Base-by-base conservation (phyloP, 37 sponge, comb jelly and placozoan genomes). In the Beroe forskalii region DNA sequence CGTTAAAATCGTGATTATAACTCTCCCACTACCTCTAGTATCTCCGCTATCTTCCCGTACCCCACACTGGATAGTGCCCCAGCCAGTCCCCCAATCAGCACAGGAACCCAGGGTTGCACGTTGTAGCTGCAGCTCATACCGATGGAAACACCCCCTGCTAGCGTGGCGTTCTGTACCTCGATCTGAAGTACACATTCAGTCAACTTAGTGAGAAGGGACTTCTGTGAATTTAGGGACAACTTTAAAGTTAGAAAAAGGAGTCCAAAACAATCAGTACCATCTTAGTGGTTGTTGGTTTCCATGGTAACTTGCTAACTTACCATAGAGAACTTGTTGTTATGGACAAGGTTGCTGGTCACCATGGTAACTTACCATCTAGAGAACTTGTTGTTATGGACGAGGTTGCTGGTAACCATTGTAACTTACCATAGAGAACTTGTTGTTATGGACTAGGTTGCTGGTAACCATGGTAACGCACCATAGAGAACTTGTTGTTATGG, bases 81-180 rank as follows among this genome's bases (percentile, higher is more conserved):
- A 41, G 86, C 86, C 48, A 80, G 55, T 42, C 86, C 86, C 0
- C 97, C 97, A 27, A 95, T 91, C 27, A 97, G 91, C 8, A 95
- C 28, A 14, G 95, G 94, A 22, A 93, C 95, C 97, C 97, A 97
- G 25, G 95, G 94, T 42, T 92, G 61, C 6, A 97, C 90, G 44
- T 94, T 86, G 92, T 94, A 93, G 62, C 95, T 93, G 0, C 96
- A 96, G 32, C 93, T 91, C 28, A 94, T 89, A 0, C 97, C 97
- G 33, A 95, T 93, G 22, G 96, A 95, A 48, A 97, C 97, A 37
- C 97, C 97, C 40, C 97, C 97, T 90, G 97, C 97, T 32, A 97
- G 89, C 3, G 97, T 95, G 22, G 97, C 95, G 94, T 97, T 97
- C 91, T 97, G 97, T 8, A 97, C 91, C 39, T 97, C 96, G 27